Evolutionary conservation across 2,888 invertebrate species (phyloP), one percentile per base, ranked within the genome.

Genomic region (Podotricha telesiphe): DNA sequence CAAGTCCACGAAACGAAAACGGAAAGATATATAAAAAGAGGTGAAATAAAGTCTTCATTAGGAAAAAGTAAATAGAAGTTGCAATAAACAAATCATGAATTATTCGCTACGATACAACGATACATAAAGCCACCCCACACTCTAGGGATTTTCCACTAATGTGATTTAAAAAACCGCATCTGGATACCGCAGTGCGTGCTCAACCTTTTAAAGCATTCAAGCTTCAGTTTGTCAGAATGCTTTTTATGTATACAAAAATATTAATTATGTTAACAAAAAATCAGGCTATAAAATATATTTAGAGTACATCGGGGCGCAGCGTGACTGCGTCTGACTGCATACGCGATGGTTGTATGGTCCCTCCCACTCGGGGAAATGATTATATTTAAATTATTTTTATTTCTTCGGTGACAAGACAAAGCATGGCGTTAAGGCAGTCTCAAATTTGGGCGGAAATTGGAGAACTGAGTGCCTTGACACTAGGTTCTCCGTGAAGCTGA

Each of bases 151-250:
- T 53, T 53, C 17, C 53, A 17, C 53, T 53, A 17, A 34, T 53
- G 51, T 53, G n/a, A 53, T 53, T 53, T 53, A 11, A 17, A 53
- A 53, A 53, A 53, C 10, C 28, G 10, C 34, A 34, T 53, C 10
- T 34, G 10, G 10, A 34, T 53, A n/a, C 28, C n/a, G n/a, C 34
- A 17, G n/a, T 34, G 34, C 53, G 53, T 53, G 53, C 17, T 53
- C 53, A 17, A 34, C 51, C 50, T 51, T 53, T 53, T n/a, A 53
- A 22, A 20, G 22, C 6, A 4, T 20, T n/a, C 19, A 15, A 13
- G 15, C 34, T 53, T 28, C 8, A 28, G 10, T 53, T 53, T 17
- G 17, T 11, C 5, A 6, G 0, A 34, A 34, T 34, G 11, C 11
- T 17, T 55, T 37, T 55, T 55, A 37, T 17, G 17, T 55, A 11